A percentile compares a stretch with the other conserved stretches of the same genome.
Conservation (phyloP, 2,888 invertebrate species). For the Carterocephalus palaemon region DNA sequence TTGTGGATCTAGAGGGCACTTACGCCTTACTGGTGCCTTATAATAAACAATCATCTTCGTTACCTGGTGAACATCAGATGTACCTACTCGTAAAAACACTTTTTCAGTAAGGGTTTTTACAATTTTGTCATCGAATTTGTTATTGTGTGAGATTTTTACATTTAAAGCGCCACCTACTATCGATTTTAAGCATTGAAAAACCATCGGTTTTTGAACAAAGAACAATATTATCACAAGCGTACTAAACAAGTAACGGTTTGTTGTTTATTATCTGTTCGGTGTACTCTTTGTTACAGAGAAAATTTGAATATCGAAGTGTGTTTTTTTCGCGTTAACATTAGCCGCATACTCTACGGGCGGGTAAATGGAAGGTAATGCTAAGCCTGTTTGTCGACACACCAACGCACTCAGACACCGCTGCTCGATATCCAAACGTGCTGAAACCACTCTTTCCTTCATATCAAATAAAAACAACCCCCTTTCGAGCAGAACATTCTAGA, state of each 20-base stretch:
- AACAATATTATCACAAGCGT: constrained; percentile 1
- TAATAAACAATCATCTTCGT: too few relatives aligned
- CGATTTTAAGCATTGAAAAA: too few relatives aligned
- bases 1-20: too few relatives aligned
- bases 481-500: constrained; percentile 25
- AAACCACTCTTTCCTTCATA: constrained; percentile 41
- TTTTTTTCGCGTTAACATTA: constrained; percentile 31
- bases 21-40: too few relatives aligned
- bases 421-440: constrained; percentile 26
- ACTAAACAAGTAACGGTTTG: not conserved
- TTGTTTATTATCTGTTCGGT: constrained; percentile 3
- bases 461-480: constrained; percentile 40
- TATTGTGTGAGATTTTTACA: not conserved
- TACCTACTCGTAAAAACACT: too few relatives aligned
- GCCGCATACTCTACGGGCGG: constrained; percentile 26
- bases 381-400: constrained; percentile 61
- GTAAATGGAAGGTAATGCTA: constrained; percentile 37
- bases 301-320: constrained; percentile 6
- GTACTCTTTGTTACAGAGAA: not conserved
- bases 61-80: too few relatives aligned
- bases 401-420: constrained; percentile 44
- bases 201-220: constrained; percentile 6
- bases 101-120: not conserved
- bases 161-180: constrained; percentile 1
- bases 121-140: not conserved